Evolutionary conservation across 2,113 vertebrate species (phyloP).

Genomic region (Pachycephala philippinensis): DNA sequence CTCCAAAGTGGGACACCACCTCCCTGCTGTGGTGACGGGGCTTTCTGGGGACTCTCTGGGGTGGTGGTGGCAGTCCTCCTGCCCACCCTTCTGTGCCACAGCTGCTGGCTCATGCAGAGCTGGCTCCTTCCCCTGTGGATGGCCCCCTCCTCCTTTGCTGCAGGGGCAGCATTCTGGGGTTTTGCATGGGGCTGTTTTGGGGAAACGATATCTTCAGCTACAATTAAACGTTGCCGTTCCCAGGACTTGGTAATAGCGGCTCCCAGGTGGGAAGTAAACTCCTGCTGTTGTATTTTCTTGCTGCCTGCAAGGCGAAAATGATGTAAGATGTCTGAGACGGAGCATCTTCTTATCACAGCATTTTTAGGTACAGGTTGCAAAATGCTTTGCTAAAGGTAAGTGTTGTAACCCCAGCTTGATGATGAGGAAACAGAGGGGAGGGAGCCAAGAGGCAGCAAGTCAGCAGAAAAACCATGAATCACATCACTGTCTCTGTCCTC

Average conservation of each 20-base stretch:
- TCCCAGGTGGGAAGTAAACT: background rate
- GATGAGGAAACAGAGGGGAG: background rate
- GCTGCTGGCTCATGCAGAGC: accelerated
- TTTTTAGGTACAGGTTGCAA: background rate
- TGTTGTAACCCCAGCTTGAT: background rate
- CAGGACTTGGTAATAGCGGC: background rate
- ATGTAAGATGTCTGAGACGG: background rate
- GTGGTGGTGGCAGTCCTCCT: background rate
- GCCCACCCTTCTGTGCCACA: background rate
- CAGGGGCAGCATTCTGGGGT: background rate
- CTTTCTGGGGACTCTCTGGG: background rate
- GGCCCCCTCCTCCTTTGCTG: background rate
- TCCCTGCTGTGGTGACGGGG: background rate
- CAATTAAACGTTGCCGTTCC: background rate
- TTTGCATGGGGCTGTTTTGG: background rate
- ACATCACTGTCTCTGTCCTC: background rate
- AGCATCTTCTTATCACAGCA: background rate
- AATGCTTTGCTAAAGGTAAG: background rate
- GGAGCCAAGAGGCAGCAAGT: background rate
- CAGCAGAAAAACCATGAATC: conserved; percentile 19
- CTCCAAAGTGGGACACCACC: background rate
- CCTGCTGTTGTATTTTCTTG: background rate
- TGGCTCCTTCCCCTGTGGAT: background rate
- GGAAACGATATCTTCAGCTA: background rate
- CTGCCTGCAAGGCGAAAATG: background rate